Conservation (phyloP, 2,113 vertebrate species). For the Labrus mixtus region DNA sequence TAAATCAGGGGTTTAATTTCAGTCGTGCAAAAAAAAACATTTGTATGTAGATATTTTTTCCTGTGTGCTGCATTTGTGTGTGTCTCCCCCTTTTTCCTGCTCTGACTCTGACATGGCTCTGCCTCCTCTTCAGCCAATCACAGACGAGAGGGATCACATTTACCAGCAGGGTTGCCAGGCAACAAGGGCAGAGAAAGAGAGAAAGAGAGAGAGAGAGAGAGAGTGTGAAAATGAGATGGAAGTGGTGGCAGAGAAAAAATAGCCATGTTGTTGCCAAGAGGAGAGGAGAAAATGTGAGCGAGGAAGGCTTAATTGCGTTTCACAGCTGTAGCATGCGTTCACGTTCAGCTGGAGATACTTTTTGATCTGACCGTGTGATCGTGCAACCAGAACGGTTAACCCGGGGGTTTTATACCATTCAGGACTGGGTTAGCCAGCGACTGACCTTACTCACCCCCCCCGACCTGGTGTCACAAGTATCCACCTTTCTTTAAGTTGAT, state of each 20-base stretch:
- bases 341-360: slow-evolving; percentile 25
- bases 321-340: slow-evolving; percentile 55
- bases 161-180: slow-evolving; percentile 78
- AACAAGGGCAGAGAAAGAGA: slow-evolving; percentile 70
- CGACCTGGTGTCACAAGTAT: background rate
- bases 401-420: background rate
- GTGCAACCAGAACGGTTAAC: slow-evolving; percentile 8
- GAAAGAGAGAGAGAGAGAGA: slow-evolving; percentile 39
- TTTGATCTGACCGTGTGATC: slow-evolving; percentile 36
- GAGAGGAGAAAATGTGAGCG: slow-evolving; percentile 67
- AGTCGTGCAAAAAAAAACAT: background rate
- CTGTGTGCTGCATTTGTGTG: background rate
- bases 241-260: slow-evolving; percentile 74
- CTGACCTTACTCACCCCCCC: slow-evolving; percentile 24
- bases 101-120: slow-evolving; percentile 32
- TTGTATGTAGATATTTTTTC: background rate
- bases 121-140: slow-evolving; percentile 58
- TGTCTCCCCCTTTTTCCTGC: slow-evolving; percentile 28
- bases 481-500: background rate
- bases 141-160: slow-evolving; percentile 68
- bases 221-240: slow-evolving; percentile 61
- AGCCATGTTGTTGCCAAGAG: slow-evolving; percentile 78
- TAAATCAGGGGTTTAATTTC: background rate
- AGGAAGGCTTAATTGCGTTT: slow-evolving; percentile 66
- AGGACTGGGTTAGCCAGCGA: slow-evolving; percentile 26